Evolutionary conservation across 2,113 vertebrate genomes (phyloP).

Genomic region (Hyla sarda): DNA sequence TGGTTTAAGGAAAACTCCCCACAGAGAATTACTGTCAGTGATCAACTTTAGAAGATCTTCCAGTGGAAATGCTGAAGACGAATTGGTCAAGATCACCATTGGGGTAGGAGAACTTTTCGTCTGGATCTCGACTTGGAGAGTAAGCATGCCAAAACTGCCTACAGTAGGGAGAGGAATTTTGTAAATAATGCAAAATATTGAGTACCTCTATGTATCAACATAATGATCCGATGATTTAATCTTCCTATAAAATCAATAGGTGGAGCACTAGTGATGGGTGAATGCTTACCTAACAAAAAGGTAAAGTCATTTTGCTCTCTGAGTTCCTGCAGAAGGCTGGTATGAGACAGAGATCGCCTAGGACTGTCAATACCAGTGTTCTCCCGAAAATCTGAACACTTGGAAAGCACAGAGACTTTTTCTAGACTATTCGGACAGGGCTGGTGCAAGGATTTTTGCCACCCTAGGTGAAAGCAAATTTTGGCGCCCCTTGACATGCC

Average conservation of each 20-base stretch:
- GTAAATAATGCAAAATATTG: not conserved
- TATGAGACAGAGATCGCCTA: no score
- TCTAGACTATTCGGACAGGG: no score
- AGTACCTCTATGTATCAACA: not conserved
- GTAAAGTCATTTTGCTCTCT: no score
- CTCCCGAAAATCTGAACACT: no score
- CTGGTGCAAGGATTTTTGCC: no score
- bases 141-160: conserved; percentile 77
- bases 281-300: no score
- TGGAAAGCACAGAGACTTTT: no score
- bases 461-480: no score
- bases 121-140: conserved; percentile 66
- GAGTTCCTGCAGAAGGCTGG: no score
- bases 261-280: not conserved
- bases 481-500: no score
- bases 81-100: conserved; percentile 60
- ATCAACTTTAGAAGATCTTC: conserved; percentile 70
- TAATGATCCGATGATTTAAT: no score
- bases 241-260: not conserved
- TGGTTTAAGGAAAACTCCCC: conserved; percentile 75
- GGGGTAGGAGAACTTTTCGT: conserved; percentile 54
- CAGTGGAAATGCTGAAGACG: conserved; percentile 57
- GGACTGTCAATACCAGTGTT: no score
- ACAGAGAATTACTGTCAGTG: conserved; percentile 53
- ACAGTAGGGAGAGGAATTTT: conserved; percentile 17